These are phyloP conservation scores for Aegotheles bennettii DNA, from an alignment of 2,113 vertebrate genomes.

Conservation along the genomic window DNA sequence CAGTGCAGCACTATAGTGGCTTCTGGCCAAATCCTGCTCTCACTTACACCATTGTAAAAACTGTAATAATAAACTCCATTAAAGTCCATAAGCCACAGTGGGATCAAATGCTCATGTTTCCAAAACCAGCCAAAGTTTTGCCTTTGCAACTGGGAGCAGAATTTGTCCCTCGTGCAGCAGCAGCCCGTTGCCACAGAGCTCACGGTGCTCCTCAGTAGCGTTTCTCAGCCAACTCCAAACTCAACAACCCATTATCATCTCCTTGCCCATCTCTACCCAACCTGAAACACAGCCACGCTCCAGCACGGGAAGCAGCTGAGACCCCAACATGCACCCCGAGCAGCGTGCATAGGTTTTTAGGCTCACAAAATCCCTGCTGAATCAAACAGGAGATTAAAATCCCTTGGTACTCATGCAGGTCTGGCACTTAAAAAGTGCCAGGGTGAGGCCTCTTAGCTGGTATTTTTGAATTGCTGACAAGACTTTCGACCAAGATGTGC, in stretches of 20 bases:
- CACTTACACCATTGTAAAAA: background rate
- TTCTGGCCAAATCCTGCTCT: background rate
- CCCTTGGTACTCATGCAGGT: background rate
- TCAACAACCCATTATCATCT: background rate
- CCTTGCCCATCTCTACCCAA: background rate
- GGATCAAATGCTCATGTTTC: background rate
- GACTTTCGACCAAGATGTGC: background rate
- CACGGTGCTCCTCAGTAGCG: background rate
- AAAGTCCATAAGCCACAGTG: background rate
- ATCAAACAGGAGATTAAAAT: constrained; percentile 22
- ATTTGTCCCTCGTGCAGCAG: background rate
- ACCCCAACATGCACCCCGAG: accelerated
- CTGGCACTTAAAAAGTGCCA: background rate
- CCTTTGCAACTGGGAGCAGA: background rate
- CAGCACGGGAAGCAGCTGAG: background rate
- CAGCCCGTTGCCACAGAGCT: background rate
- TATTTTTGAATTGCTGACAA: background rate
- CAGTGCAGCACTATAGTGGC: background rate
- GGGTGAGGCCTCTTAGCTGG: background rate
- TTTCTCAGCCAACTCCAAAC: background rate
- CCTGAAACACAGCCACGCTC: background rate
- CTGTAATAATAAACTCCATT: background rate
- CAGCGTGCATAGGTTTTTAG: background rate
- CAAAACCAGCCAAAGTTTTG: background rate
- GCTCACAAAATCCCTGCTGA: background rate